Conservation (phyloP, 2,888 invertebrate species). For the Coleophora flavipennella region DNA sequence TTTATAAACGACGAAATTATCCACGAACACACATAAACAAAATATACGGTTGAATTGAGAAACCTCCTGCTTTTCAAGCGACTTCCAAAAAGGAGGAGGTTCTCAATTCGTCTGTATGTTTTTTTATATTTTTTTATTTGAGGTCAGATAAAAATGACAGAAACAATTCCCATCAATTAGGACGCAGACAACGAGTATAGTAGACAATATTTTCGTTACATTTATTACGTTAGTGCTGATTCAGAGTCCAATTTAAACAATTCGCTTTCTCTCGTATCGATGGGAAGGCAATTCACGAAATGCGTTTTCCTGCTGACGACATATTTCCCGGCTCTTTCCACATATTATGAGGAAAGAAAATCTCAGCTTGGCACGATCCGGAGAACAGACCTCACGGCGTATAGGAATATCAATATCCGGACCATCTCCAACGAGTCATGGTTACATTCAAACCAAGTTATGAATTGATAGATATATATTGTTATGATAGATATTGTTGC, state of each 20-base stretch:
- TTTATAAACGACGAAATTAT: too few species aligned
- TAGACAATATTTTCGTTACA: background rate
- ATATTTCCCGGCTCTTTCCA: conserved; percentile 1
- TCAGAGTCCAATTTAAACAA: background rate
- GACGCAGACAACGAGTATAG: background rate
- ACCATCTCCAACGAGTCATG: background rate
- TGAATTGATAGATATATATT: too few species aligned
- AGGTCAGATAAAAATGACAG: too few species aligned
- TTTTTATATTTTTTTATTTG: too few species aligned
- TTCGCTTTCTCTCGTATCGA: background rate
- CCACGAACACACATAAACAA: too few species aligned
- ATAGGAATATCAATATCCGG: conserved; percentile 16
- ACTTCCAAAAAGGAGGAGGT: too few species aligned
- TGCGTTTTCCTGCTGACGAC: conserved; percentile 4
- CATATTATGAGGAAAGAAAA: conserved; percentile 2
- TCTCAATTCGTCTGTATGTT: too few species aligned
- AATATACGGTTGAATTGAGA: too few species aligned
- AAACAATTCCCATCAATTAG: too few species aligned
- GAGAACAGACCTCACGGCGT: conserved; percentile 4
- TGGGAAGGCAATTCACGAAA: conserved; percentile 3
- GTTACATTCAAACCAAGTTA: too few species aligned
- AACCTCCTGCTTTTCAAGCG: too few species aligned
- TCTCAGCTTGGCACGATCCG: conserved; percentile 1
- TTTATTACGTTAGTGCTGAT: background rate
- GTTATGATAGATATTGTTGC: too few species aligned